Evolutionary conservation across 1,140 invertebrate species (phyloP), one percentile per base, ranked within the genome.

Genomic region (Drosophila rhopaloa): DNA sequence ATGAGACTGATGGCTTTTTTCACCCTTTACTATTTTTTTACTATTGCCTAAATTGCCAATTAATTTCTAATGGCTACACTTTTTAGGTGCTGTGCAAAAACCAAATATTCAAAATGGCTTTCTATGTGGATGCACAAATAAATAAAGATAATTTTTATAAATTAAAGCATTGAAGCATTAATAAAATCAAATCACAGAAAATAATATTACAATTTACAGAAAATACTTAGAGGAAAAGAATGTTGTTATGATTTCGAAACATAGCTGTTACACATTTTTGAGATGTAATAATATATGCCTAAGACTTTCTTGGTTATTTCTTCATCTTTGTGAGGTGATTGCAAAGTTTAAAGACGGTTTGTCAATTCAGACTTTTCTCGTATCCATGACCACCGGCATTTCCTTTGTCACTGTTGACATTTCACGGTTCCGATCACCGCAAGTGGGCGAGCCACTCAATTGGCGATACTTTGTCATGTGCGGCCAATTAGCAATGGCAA

Each of bases 401-500:
- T 55, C 37, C 51, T 65, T 62, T 71, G 51, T 41, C 46, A n/a
- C 13, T 51, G 48, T 56, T 72, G 55, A 70, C 59, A 44, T 46
- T 56, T 66, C 27, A 43, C 19, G 61, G 46, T 47, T 47, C n/a
- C 53, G 53, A 44, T 77, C 51, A 37, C 40, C 48, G 44, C 58
- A 37, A 65, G 46, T 43, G 61, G n/a, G 8, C 27, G 27, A 14
- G 37, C 44, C 47, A 19, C 62, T 68, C 75, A 43, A 61, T 79
- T 60, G 73, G 58, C 54, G 62, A 79, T 78, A 89, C 84, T 89
- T 83, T 88, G 84, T 79, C 83, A 86, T 82, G 79, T 88, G 83
- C 76, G 71, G 71, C 79, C 83, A 88, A 88, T 88, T 88, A 88
- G 83, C 76, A 77, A 61, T 73, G 66, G 70, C 65, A 80, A 58